Evolutionary conservation across 2,797 vertebrate genomes (phyloP).

Genomic region (Pogoniulus pusillus): DNA sequence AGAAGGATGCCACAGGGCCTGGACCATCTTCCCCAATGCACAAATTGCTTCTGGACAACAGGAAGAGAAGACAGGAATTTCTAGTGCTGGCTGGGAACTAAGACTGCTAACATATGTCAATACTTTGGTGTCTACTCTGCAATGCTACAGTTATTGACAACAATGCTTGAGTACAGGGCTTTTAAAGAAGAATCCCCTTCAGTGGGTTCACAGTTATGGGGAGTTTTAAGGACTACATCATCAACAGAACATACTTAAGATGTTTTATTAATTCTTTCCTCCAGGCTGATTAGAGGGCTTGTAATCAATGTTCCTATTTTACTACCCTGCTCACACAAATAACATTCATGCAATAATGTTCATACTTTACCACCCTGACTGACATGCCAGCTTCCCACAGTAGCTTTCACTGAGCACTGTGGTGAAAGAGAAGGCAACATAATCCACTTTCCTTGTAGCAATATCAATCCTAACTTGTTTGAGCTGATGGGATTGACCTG

Average conservation of each 20-base stretch:
- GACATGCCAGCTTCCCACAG: not conserved
- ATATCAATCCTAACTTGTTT: not conserved
- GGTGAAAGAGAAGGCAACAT: not conserved
- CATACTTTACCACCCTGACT: not conserved
- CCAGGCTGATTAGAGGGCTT: not conserved
- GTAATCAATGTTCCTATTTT: not conserved
- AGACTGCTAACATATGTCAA: not conserved
- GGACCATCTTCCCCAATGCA: not conserved
- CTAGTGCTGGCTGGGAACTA: not conserved
- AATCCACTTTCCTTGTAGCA: not conserved
- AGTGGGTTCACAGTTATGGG: not conserved
- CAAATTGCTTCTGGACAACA: not conserved
- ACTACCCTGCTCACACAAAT: not conserved
- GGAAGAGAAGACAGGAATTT: not conserved
- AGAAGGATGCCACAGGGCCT: not conserved
- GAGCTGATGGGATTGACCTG: not conserved
- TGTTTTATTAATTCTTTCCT: not conserved
- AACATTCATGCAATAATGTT: too few species aligned
- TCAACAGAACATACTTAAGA: not conserved
- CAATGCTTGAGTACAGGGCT: not conserved
- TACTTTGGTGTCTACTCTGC: not conserved
- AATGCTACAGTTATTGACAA: not conserved
- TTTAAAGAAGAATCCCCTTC: not conserved
- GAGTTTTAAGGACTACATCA: not conserved
- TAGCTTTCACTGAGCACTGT: not conserved